Conservation (phyloP, 2,888 invertebrate genomes). For the Euplexia lucipara region DNA sequence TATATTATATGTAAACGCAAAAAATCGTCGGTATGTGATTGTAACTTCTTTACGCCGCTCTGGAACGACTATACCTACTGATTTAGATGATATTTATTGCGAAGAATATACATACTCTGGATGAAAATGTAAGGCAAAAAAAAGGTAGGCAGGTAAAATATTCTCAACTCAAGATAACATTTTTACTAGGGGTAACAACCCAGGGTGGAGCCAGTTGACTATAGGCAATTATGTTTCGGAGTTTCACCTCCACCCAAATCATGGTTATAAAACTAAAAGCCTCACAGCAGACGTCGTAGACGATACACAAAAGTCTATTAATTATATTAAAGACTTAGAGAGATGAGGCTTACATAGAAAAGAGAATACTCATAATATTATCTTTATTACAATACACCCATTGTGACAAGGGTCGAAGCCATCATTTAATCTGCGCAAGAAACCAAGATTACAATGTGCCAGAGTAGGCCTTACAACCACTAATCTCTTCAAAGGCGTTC, state of each 20-base stretch:
- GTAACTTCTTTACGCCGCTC: too few species aligned
- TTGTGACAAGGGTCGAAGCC: slow-evolving; percentile 45
- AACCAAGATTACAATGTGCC: slow-evolving; percentile 48
- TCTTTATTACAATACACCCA: slow-evolving; percentile 24
- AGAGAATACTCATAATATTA: slow-evolving; percentile 39
- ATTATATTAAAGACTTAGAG: slow-evolving; percentile 20
- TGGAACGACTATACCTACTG: too few species aligned
- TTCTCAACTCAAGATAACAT: too few species aligned
- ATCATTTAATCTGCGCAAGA: slow-evolving; percentile 60
- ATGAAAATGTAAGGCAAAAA: too few species aligned
- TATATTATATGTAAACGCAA: too few species aligned
- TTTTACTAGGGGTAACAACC: too few species aligned
- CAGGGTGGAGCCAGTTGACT: too few species aligned
- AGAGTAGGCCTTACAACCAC: slow-evolving; percentile 10
- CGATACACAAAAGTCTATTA: not conserved
- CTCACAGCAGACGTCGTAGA: slow-evolving; percentile 1
- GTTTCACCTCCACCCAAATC: not conserved
- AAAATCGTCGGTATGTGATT: too few species aligned
- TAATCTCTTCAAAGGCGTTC: slow-evolving; percentile 47
- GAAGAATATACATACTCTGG: too few species aligned
- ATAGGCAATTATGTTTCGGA: not conserved
- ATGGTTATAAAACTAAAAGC: not conserved
- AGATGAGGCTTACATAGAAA: slow-evolving; percentile 22
- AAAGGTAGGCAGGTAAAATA: too few species aligned
- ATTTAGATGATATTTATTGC: too few species aligned